Evolutionary conservation across 2,113 vertebrate genomes (phyloP), one percentile per base, ranked within the genome.

Genomic region (Cnemophilus loriae): DNA sequence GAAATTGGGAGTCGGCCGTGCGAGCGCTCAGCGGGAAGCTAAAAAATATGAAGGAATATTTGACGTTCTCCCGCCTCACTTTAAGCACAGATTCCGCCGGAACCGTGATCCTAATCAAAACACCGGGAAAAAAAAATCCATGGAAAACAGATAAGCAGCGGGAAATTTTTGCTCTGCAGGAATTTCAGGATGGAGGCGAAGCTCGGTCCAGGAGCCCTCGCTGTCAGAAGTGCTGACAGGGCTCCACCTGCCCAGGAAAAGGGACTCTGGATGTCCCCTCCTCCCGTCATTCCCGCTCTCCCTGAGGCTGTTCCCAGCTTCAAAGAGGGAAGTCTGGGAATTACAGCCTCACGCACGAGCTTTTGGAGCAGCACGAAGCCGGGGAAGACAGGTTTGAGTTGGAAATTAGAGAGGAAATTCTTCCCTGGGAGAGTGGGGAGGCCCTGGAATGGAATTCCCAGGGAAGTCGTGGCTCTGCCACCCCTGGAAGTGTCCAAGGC

Each of bases 1-100:
- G 1, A 32, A 68, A 46, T 28, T 0, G 10, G 68, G 63, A 37
- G 27, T 0, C 0, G 47, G 39, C 27, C 30, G 2, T 1, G 1
- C 0, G 20, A 32, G 15, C 0, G 1, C 26, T 68, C 16, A 12
- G 6, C 0, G n/a, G 57, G 63, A 21, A 83, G 39, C 18, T n/a
- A 2, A 41, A 8, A 49, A 57, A 57, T 2, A 20, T 0, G 1
- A 55, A 27, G 60, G 52, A 67, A 75, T 42, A 26, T 60, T 35
- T 19, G 22, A 60, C 6, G 1, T 33, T 42, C 6, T 37, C 41
- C 42, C 11, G 2, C 35, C 67, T 47, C 5, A 0, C 41, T 73
- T 60, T 1, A 42, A 64, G 39, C 26, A 8, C 13, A n/a, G 3
- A 47, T 50, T 21, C 16, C 20, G 20, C 32, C 32, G 2, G 3